Base-by-base conservation (phyloP, 2,797 vertebrate species). In the Sorex maritimensis region DNA sequence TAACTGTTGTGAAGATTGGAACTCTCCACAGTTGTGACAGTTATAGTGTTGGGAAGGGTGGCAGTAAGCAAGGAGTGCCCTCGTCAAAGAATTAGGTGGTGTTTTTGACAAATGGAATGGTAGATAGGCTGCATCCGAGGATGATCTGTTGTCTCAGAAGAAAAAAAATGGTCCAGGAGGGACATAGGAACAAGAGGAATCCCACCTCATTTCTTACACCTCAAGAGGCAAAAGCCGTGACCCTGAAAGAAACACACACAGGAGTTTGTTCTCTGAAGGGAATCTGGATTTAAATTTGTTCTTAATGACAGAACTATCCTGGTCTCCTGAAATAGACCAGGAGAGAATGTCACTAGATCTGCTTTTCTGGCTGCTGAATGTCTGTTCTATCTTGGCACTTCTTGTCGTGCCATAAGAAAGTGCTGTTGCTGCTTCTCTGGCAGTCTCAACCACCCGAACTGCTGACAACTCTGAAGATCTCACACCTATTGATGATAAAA, bases 401-500 rank as follows among this genome's bases (percentile, higher is more conserved):
- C 86, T 67, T 83, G 61, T 79, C 24, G 74, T 86, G 92, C 81
- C 91, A 92, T 90, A 81, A 94, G 86, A 95, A 96, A 96, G 94
- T 78, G 81, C 91, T 90, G 61, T 84, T 89, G 26, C 94, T 89
- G 73, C 41, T 87, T 95, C 95, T 96, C 82, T 97, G 96, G 97
- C 91, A 96, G 95, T 86, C 77, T 95, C 94, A 90, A 74, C 96
- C 97, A 96, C 78, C 85, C 65, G 85, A 85, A 90, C 72, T 90
- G 77, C 85, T 94, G 94, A 95, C 86, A 95, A 38, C 14, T 41
- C 68, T 89, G 73, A 96, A 92, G 94, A 94, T 92, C 88, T 71
- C 90, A 94, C 83, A 68, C 84, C 96, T 92, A 88, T 55, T 91
- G 94, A 92, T 78, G 81, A 91, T 94, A 96, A 97, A 97, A 97